phyloP scores from a whole-genome alignment of 2,113 vertebrate genomes.

The Crypturellus undulatus region DNA sequence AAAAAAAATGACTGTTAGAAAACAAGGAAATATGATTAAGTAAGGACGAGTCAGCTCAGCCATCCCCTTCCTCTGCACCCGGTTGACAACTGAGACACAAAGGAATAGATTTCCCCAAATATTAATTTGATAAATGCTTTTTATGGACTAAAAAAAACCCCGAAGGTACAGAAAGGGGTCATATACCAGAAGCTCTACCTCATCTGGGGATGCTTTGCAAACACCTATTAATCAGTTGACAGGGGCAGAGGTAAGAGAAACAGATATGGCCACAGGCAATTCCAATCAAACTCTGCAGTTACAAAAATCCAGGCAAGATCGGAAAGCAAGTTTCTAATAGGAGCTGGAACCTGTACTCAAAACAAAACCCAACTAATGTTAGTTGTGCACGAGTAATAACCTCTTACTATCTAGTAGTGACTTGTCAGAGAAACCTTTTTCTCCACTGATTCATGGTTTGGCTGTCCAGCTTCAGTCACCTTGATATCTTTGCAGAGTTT shows the following conservation, averaged over 20 bases:
- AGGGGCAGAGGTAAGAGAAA: not conserved
- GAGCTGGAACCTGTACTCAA: not conserved
- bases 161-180: not conserved
- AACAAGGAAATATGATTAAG: not conserved
- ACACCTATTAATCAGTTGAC: not conserved
- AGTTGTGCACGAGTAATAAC: not conserved
- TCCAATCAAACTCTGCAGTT: accelerated
- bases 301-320: not conserved
- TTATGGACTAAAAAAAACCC: not conserved
- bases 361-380: not conserved
- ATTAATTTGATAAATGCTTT: not conserved
- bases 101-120: not conserved
- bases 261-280: not conserved
- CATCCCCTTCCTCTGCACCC: not conserved
- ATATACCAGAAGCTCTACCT: not conserved
- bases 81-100: not conserved
- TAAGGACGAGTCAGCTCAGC: not conserved
- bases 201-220: not conserved
- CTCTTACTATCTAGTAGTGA: not conserved
- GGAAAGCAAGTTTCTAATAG: not conserved
- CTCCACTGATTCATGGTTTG: not conserved
- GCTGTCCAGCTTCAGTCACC: not conserved
- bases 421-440: not conserved
- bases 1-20: not conserved
- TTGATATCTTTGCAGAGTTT: not conserved